Evolutionary conservation across 1,140 invertebrate genomes (phyloP).

Genomic region (Metopolophium dirhodum): DNA sequence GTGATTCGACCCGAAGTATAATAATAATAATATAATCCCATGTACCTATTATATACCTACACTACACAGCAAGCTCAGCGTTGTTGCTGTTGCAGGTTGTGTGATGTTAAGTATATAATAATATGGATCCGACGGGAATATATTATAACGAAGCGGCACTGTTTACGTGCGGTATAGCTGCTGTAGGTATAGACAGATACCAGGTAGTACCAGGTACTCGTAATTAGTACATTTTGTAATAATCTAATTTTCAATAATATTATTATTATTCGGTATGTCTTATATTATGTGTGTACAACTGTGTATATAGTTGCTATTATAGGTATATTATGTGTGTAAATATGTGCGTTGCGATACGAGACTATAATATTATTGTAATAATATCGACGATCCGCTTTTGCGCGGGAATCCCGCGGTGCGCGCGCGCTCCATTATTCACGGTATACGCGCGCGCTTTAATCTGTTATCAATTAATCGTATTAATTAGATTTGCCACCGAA

Average conservation of each 20-base stretch:
- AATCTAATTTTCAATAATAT: not conserved
- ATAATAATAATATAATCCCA: not conserved
- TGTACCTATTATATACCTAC: not conserved
- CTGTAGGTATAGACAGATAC: not conserved
- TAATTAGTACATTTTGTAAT: not conserved
- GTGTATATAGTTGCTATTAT: too few species aligned
- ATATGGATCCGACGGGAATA: not conserved
- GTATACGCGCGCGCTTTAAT: not conserved
- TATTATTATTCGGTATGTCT: not conserved
- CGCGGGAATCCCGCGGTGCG: slow-evolving; percentile 3
- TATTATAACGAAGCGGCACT: not conserved
- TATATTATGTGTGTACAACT: not conserved
- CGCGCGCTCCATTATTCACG: not conserved
- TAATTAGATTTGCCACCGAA: slow-evolving; percentile 49
- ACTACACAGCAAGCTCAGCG: too few species aligned
- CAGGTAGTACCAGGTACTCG: not conserved
- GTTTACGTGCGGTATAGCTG: not conserved
- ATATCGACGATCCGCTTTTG: slow-evolving; percentile 11
- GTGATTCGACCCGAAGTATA: slow-evolving; percentile 28
- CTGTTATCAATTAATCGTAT: slow-evolving; percentile 49
- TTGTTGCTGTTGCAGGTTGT: not conserved
- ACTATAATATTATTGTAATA: not conserved
- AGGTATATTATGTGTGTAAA: too few species aligned
- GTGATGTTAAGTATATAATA: not conserved
- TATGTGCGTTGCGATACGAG: not conserved